These are phyloP conservation scores for Tupiocoris notatus DNA, from an alignment of 2,888 invertebrate species.

Conservation along the genomic window DNA sequence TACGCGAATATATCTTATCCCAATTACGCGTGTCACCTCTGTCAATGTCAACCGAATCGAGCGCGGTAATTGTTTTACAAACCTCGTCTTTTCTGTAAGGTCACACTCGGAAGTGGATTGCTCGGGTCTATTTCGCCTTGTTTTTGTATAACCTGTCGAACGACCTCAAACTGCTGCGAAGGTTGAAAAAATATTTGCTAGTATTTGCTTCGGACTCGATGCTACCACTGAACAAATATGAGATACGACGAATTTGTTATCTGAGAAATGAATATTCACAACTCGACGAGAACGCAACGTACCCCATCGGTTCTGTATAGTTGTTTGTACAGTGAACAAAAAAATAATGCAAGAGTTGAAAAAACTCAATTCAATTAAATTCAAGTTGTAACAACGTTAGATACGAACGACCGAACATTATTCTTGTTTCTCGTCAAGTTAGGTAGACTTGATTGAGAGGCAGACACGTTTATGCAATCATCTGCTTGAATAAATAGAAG, in stretches of 20 bases:
- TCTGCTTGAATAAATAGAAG: too few relatives aligned
- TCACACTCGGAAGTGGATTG: background rate
- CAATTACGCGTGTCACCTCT: background rate
- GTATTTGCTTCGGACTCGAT: background rate
- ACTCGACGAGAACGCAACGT: too few relatives aligned
- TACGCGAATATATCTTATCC: background rate
- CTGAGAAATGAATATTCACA: background rate
- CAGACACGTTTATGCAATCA: too few relatives aligned
- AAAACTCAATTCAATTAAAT: too few relatives aligned
- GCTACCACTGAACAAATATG: background rate
- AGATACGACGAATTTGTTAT: background rate
- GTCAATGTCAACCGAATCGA: background rate
- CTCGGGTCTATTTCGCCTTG: background rate
- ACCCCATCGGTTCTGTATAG: too few relatives aligned
- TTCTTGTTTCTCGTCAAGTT: too few relatives aligned
- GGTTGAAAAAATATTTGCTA: background rate
- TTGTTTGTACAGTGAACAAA: too few relatives aligned
- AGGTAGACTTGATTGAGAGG: too few relatives aligned
- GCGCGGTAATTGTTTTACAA: too few relatives aligned
- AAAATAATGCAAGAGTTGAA: too few relatives aligned
- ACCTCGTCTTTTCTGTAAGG: background rate
- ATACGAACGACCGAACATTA: too few relatives aligned
- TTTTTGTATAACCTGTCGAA: background rate
- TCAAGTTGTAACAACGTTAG: too few relatives aligned
- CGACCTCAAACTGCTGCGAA: background rate